phyloP scores from a whole-genome alignment of 2,888 invertebrate genomes.

The Lochmaea crataegi region DNA sequence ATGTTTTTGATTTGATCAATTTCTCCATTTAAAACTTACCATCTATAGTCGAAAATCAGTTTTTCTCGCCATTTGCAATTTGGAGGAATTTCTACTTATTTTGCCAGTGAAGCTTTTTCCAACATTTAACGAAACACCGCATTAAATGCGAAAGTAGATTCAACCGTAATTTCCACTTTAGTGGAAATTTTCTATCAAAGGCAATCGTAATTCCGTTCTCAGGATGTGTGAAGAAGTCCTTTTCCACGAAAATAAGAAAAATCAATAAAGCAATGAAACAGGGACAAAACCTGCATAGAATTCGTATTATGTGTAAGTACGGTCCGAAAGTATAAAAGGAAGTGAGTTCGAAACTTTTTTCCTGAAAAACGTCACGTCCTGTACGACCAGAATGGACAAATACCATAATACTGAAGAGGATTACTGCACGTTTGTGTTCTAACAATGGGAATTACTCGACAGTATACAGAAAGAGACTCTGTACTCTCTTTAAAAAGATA shows the following conservation, averaged over 20 bases:
- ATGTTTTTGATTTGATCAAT: too few relatives aligned
- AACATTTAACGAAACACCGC: constrained; percentile 25
- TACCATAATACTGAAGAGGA: constrained; percentile 38
- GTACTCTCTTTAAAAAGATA: background rate
- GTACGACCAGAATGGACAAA: constrained; percentile 40
- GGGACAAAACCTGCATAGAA: constrained; percentile 40
- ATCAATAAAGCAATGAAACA: constrained; percentile 38
- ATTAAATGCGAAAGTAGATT: constrained; percentile 28
- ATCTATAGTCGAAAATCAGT: too few relatives aligned
- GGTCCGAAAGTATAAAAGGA: constrained; percentile 37
- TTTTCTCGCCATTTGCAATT: too few relatives aligned
- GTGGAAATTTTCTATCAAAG: constrained; percentile 31
- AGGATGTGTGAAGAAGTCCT: constrained; percentile 34
- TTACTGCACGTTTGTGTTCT: constrained; percentile 35
- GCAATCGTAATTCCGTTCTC: constrained; percentile 28
- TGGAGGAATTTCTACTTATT: background rate
- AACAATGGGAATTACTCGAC: constrained; percentile 37
- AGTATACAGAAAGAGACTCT: background rate
- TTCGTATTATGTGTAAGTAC: constrained; percentile 38
- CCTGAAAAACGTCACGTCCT: constrained; percentile 36
- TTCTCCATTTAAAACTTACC: too few relatives aligned
- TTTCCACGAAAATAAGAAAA: constrained; percentile 34
- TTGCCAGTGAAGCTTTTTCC: background rate
- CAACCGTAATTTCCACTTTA: constrained; percentile 30
- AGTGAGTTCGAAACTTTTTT: constrained; percentile 39